Conservation (phyloP, 2,113 vertebrate genomes). For the Tychaedon coryphoeus region DNA sequence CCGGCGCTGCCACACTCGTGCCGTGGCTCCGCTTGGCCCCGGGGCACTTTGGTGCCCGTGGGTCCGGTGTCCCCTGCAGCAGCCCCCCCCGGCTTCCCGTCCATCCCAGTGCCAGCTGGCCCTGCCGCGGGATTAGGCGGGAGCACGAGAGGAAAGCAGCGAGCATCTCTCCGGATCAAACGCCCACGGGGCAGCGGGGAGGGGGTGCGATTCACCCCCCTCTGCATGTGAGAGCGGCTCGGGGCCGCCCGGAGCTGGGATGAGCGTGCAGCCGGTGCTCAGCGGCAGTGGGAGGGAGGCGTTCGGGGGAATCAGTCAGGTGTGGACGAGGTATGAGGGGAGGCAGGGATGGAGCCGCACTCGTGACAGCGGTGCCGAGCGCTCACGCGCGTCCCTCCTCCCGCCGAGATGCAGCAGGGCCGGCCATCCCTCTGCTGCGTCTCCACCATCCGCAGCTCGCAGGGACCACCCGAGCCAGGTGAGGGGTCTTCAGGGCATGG, state of each 20-base stretch:
- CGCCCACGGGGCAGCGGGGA: neutral
- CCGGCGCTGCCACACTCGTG: neutral
- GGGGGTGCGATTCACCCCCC: neutral
- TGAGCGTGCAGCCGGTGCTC: neutral
- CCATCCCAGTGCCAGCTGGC: slow-evolving; percentile 5
- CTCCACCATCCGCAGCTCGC: slow-evolving; percentile 36
- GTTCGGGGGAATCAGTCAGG: slow-evolving; percentile 2
- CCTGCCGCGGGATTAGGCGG: neutral
- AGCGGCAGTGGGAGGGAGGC: neutral
- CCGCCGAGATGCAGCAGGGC: slow-evolving; percentile 45
- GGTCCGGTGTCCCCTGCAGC: accelerated
- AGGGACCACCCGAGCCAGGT: slow-evolving; percentile 37
- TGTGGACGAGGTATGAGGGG: slow-evolving; percentile 41
- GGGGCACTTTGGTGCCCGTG: accelerated
- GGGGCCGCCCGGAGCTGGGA: neutral
- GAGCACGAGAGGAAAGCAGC: neutral
- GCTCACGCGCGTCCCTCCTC: slow-evolving; percentile 32
- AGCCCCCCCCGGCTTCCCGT: neutral
- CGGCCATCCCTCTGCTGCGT: slow-evolving; percentile 49
- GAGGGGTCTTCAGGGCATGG: neutral
- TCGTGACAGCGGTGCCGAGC: slow-evolving; percentile 34
- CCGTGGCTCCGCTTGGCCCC: accelerated
- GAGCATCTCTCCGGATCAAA: neutral
- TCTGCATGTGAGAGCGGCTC: accelerated
- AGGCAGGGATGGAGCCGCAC: slow-evolving; percentile 29